A percentile compares a stretch with the other conserved stretches of the same genome.
Conservation (phyloP, 2,797 vertebrate genomes). For the Tokudaia muenninki region DNA sequence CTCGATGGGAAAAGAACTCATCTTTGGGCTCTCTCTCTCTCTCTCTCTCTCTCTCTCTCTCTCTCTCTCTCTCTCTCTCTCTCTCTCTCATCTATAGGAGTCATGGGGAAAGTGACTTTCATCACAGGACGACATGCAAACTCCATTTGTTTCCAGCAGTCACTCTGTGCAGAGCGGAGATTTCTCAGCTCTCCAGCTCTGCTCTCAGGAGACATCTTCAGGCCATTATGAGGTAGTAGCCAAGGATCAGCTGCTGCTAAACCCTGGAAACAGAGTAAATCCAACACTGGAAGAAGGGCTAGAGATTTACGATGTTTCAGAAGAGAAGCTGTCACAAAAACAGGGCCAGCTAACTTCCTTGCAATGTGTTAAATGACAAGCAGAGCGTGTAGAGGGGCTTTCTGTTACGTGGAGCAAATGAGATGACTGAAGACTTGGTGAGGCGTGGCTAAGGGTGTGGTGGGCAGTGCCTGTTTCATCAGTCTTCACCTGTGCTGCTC, state of each 20-base stretch:
- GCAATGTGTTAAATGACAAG: slow-evolving; percentile 40
- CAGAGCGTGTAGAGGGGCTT: background rate
- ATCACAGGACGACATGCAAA: background rate
- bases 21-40: background rate
- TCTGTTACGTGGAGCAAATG: slow-evolving; percentile 30
- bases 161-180: background rate
- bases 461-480: background rate
- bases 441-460: background rate
- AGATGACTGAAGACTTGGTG: background rate
- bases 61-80: no score
- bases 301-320: slow-evolving; percentile 68
- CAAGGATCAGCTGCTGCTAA: slow-evolving; percentile 58
- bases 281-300: slow-evolving; percentile 53
- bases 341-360: background rate
- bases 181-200: slow-evolving; percentile 49
- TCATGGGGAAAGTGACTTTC: background rate
- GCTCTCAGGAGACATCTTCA: slow-evolving; percentile 66
- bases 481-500: background rate
- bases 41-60: no score
- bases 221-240: background rate
- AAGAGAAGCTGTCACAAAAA: slow-evolving; percentile 56
- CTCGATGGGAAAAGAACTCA: background rate
- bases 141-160: background rate
- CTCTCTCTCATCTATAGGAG: background rate
- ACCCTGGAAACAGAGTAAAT: slow-evolving; percentile 58